These are phyloP conservation scores for Crioceris asparagi DNA, from an alignment of 2,888 invertebrate genomes.

Conservation along the genomic window DNA sequence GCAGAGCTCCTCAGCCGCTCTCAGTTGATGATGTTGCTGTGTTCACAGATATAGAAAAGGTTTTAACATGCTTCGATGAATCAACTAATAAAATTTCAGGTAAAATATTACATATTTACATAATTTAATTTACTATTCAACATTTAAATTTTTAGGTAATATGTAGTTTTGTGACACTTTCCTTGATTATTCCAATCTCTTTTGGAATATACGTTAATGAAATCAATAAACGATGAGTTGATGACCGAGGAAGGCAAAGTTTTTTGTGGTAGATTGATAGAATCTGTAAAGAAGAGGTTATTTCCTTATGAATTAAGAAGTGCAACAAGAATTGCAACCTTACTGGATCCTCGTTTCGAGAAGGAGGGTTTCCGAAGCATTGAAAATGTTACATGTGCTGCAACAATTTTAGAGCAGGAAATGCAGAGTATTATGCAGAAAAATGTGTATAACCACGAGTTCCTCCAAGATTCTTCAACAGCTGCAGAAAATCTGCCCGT, in stretches of 20 bases:
- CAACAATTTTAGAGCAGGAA: conserved; percentile 5
- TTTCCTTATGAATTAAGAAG: conserved; percentile 9
- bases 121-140: neutral
- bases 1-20: conserved; percentile 11
- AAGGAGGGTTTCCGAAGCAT: conserved; percentile 9
- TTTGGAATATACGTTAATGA: conserved; percentile 7
- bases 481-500: too few relatives aligned
- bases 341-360: conserved; percentile 13
- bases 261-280: conserved; percentile 4
- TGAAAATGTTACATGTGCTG: conserved; percentile 10
- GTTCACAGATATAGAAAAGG: conserved; percentile 10
- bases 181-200: conserved; percentile 9
- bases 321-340: conserved; percentile 7
- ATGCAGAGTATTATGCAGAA: too few relatives aligned
- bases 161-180: conserved; percentile 10
- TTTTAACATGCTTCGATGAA: conserved; percentile 10
- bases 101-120: neutral
- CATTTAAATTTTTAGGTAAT: neutral
- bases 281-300: neutral
- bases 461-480: too few relatives aligned
- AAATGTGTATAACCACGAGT: too few relatives aligned
- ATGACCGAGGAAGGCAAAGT: conserved; percentile 9
- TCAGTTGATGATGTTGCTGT: conserved; percentile 8
- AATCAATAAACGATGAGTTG: neutral
- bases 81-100: conserved; percentile 14